Percentiles rank a stretch among this genome's conserved stretches.
Evolutionary conservation across 1,140 invertebrate species (phyloP).

Genomic region (Medauroidea extradentata): DNA sequence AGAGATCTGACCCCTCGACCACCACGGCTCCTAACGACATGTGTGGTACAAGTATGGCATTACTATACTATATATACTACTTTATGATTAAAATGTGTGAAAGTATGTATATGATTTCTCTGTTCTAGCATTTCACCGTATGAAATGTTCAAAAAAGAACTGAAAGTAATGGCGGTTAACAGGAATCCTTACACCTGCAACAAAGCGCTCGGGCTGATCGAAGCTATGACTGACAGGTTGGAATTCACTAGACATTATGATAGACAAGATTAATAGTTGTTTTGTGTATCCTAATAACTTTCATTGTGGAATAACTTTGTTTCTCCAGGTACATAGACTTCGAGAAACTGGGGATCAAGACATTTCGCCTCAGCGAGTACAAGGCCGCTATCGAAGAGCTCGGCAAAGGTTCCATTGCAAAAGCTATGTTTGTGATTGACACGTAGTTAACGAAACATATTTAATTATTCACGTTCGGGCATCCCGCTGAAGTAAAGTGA

Average conservation of each 20-base stretch:
- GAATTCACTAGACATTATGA: too few species aligned
- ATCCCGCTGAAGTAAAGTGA: too few species aligned
- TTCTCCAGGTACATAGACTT: conserved; percentile 55
- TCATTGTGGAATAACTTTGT: conserved; percentile 15
- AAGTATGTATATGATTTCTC: conserved; percentile 8
- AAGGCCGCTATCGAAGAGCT: conserved; percentile 52
- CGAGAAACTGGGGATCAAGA: conserved; percentile 58
- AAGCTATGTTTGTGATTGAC: conserved; percentile 56
- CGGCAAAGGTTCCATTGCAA: conserved; percentile 55
- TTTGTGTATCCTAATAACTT: too few species aligned
- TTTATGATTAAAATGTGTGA: too few species aligned
- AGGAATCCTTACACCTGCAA: conserved; percentile 62
- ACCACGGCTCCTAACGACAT: too few species aligned
- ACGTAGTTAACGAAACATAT: neutral
- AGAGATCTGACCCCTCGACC: too few species aligned
- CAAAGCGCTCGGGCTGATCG: conserved; percentile 54
- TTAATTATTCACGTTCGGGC: too few species aligned
- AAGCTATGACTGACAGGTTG: conserved; percentile 55
- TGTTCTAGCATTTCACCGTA: conserved; percentile 53
- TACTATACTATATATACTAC: too few species aligned
- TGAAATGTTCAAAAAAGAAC: conserved; percentile 57
- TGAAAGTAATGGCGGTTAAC: conserved; percentile 57
- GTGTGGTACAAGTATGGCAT: too few species aligned
- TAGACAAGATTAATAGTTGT: too few species aligned
- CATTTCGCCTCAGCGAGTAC: conserved; percentile 54